phyloP scores from a whole-genome alignment of 2,888 invertebrate species.

The Melanargia galathea region DNA sequence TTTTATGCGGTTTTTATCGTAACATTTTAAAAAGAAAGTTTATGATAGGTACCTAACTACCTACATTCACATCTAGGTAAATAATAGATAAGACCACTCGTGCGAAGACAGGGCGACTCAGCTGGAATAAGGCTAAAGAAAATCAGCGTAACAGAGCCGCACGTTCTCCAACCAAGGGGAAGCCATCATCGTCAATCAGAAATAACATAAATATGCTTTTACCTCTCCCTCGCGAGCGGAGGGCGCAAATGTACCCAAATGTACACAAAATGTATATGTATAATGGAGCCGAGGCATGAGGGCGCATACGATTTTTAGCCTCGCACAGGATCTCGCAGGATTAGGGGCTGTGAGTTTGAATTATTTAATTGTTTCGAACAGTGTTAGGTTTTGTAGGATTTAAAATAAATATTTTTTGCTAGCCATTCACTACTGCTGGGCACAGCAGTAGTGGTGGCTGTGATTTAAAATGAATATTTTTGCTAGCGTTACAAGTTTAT shows the following conservation, averaged over 20 bases:
- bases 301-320: constrained; percentile 54
- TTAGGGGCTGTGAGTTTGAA: constrained; percentile 38
- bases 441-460: too few species aligned
- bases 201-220: constrained; percentile 80
- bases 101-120: background rate
- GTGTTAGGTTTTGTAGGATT: background rate
- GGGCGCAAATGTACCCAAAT: constrained; percentile 41
- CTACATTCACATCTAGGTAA: too few species aligned
- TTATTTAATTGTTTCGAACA: constrained; percentile 32
- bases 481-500: too few species aligned
- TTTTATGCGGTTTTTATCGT: too few species aligned
- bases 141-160: constrained; percentile 47
- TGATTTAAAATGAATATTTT: too few species aligned
- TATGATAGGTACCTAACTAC: too few species aligned
- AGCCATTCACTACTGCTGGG: too few species aligned
- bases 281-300: constrained; percentile 45
- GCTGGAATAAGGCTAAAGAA: background rate
- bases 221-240: constrained; percentile 40
- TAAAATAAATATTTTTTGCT: background rate
- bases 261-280: too few species aligned
- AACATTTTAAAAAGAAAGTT: too few species aligned
- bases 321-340: constrained; percentile 40
- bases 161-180: constrained; percentile 58
- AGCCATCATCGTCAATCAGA: constrained; percentile 73
- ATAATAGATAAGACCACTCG: too few species aligned